Conservation (phyloP, 2,113 vertebrate species). For the Oenanthe oenanthe region DNA sequence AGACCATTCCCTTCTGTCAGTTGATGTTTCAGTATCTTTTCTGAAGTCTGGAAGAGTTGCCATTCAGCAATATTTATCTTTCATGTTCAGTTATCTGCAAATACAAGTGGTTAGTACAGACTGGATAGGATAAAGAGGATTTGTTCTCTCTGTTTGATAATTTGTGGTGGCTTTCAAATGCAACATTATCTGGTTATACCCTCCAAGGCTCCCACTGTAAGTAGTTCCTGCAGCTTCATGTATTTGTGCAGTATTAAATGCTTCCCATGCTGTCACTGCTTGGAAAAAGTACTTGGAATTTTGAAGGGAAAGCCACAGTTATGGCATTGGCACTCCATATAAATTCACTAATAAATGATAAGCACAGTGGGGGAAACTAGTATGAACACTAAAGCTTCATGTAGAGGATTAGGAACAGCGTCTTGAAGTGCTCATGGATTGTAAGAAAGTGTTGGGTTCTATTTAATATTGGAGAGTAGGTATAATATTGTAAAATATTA, state of each 20-base stretch:
- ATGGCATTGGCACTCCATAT: neutral
- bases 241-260: neutral
- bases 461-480: neutral
- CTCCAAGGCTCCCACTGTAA: neutral
- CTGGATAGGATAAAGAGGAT: neutral
- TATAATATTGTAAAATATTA: neutral
- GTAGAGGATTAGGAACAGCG: neutral
- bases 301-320: neutral
- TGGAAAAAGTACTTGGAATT: neutral
- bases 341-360: neutral
- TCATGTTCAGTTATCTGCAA: neutral
- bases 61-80: neutral
- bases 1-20: neutral
- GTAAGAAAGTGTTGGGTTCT: neutral
- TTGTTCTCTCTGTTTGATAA: neutral
- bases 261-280: neutral
- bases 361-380: neutral
- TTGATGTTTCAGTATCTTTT: neutral
- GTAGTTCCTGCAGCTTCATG: neutral
- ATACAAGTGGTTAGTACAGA: neutral
- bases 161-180: neutral
- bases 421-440: neutral
- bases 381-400: fast-evolving
- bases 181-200: neutral
- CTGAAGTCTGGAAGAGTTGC: neutral